A percentile compares a stretch with the other conserved stretches of the same genome.
Conservation (phyloP, 1,140 invertebrate species). For the Calephelis nemesis region DNA sequence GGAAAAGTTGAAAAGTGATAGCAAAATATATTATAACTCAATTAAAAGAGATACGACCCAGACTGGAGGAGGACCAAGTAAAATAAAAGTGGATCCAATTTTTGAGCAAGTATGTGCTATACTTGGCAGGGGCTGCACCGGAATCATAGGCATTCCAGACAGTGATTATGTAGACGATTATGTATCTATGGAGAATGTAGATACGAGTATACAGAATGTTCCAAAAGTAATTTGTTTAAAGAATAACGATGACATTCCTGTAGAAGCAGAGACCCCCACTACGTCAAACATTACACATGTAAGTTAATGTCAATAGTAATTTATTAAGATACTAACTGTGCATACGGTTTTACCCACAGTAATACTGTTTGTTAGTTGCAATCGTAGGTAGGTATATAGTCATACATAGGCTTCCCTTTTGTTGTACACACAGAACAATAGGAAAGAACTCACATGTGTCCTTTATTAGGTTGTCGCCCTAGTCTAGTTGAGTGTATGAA, state of each 20-base stretch:
- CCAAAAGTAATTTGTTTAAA: background rate
- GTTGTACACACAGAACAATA: too few species aligned
- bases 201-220: background rate
- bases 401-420: too few species aligned
- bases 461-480: too few species aligned
- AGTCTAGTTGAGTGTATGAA: too few species aligned
- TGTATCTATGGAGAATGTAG: background rate
- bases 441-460: too few species aligned
- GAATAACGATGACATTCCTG: background rate
- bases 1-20: conserved; percentile 20
- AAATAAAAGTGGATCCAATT: background rate
- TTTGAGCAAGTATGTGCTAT: conserved; percentile 8
- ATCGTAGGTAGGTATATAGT: too few species aligned
- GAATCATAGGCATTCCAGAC: background rate
- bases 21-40: background rate
- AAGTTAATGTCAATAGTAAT: background rate
- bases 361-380: too few species aligned
- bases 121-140: conserved; percentile 7
- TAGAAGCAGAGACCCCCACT: background rate
- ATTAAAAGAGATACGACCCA: background rate
- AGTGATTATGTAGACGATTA: background rate
- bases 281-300: background rate
- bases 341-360: background rate
- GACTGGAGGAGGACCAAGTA: conserved; percentile 5
- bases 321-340: background rate